These are phyloP conservation scores for Agrotis clavis DNA, from an alignment of 2,888 invertebrate genomes.

Conservation along the genomic window DNA sequence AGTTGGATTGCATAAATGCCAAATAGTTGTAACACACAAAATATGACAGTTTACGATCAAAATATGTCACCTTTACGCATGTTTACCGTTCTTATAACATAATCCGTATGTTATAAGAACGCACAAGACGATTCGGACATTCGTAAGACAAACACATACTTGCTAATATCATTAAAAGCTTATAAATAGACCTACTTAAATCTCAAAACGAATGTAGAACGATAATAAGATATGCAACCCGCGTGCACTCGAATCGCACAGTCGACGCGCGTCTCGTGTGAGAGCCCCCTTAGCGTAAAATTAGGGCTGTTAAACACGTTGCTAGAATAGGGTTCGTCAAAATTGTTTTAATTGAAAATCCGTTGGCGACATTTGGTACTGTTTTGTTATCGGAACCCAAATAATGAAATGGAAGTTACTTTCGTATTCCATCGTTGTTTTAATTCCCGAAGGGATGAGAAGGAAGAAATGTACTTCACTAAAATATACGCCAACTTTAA, in stretches of 20 bases:
- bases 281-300: conserved; percentile 58
- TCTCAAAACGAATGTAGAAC: conserved; percentile 58
- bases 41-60: conserved; percentile 50
- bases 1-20: conserved; percentile 35
- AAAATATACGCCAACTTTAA: conserved; percentile 19
- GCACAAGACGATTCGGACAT: conserved; percentile 63
- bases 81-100: conserved; percentile 56
- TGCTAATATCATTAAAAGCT: conserved; percentile 74
- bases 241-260: conserved; percentile 66
- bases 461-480: conserved; percentile 8
- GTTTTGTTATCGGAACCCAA: conserved; percentile 27
- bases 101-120: conserved; percentile 62
- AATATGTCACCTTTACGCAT: conserved; percentile 45
- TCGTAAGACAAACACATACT: conserved; percentile 65
- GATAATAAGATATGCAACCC: conserved; percentile 63
- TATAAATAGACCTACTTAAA: conserved; percentile 71
- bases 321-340: conserved; percentile 43
- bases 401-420: conserved; percentile 27
- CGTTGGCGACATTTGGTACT: conserved; percentile 28
- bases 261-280: conserved; percentile 65
- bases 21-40: conserved; percentile 46
- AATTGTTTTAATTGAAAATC: conserved; percentile 57
- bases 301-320: conserved; percentile 59
- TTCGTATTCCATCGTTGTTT: conserved; percentile 18
- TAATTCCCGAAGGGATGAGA: conserved; percentile 20